These are phyloP conservation scores for Lepus oiostolus DNA, from an alignment of 2,797 vertebrate genomes.

Conservation along the genomic window DNA sequence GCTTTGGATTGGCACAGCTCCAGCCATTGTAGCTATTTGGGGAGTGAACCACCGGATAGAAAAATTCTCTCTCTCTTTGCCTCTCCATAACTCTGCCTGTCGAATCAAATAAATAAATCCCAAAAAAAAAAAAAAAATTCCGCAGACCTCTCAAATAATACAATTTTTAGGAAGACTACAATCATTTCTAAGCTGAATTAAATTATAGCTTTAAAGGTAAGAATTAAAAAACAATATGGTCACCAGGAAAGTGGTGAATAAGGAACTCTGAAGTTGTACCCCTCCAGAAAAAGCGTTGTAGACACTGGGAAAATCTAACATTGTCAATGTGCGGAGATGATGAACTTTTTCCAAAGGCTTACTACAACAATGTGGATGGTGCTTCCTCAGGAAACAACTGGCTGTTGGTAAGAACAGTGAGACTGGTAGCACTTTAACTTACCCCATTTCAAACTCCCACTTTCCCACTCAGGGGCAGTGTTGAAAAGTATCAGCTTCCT, in stretches of 20 bases:
- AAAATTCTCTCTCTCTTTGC: too few relatives aligned
- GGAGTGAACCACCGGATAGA: too few relatives aligned
- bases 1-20: too few relatives aligned
- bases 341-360: not conserved
- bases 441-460: not conserved
- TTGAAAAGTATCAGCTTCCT: not conserved
- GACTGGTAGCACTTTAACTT: not conserved
- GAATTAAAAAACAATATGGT: not conserved
- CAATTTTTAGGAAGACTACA: not conserved
- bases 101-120: too few relatives aligned
- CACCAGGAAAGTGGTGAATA: not conserved
- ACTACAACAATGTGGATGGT: not conserved
- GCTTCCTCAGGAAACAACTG: not conserved
- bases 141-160: not conserved
- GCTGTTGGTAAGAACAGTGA: not conserved
- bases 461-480: not conserved
- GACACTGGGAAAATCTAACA: not conserved
- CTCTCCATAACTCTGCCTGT: too few relatives aligned
- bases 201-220: slow-evolving; percentile 16
- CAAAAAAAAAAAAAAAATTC: too few relatives aligned
- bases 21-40: too few relatives aligned
- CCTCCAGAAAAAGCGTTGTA: not conserved
- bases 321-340: not conserved
- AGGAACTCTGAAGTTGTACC: not conserved
- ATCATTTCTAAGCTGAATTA: not conserved